These are phyloP conservation scores for Odontesthes bonariensis DNA, from an alignment of 2,113 vertebrate species.

Conservation along the genomic window DNA sequence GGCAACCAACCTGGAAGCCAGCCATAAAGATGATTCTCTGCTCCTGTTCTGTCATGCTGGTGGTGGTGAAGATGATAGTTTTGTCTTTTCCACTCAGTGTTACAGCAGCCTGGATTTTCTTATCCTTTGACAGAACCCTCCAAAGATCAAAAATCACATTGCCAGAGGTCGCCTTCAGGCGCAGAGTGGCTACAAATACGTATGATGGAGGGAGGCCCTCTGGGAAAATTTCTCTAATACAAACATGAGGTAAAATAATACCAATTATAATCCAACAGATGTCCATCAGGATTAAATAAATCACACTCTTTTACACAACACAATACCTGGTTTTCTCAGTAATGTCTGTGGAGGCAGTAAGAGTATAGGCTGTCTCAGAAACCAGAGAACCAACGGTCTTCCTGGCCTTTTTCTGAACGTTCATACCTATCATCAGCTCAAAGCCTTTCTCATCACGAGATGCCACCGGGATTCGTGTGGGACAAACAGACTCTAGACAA, in stretches of 20 bases:
- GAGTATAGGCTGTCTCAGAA: conserved; percentile 77
- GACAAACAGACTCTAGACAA: conserved; percentile 84
- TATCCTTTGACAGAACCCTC: conserved; percentile 82
- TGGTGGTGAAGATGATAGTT: conserved; percentile 78
- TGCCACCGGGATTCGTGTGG: conserved; percentile 85
- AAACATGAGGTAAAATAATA: not conserved
- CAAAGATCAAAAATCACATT: conserved; percentile 80
- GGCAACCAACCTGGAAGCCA: conserved; percentile 73
- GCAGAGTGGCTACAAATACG: conserved; percentile 84
- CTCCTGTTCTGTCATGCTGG: conserved; percentile 54
- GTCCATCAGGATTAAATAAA: not conserved
- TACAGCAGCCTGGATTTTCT: conserved; percentile 79
- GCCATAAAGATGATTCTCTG: conserved; percentile 74
- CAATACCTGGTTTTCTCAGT: conserved; percentile 84
- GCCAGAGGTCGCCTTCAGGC: conserved; percentile 70
- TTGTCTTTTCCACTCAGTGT: conserved; percentile 76
- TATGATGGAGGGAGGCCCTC: conserved; percentile 86
- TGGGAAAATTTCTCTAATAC: conserved; percentile 83
- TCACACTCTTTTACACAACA: not conserved
- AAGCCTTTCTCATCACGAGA: conserved; percentile 87
- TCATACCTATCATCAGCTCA: conserved; percentile 84
- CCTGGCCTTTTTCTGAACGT: conserved; percentile 78
- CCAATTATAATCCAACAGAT: not conserved
- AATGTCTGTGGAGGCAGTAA: conserved; percentile 74
- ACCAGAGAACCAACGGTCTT: conserved; percentile 79